Base-by-base conservation (phyloP, 2,888 invertebrate genomes). In the Amphimallon solstitiale region DNA sequence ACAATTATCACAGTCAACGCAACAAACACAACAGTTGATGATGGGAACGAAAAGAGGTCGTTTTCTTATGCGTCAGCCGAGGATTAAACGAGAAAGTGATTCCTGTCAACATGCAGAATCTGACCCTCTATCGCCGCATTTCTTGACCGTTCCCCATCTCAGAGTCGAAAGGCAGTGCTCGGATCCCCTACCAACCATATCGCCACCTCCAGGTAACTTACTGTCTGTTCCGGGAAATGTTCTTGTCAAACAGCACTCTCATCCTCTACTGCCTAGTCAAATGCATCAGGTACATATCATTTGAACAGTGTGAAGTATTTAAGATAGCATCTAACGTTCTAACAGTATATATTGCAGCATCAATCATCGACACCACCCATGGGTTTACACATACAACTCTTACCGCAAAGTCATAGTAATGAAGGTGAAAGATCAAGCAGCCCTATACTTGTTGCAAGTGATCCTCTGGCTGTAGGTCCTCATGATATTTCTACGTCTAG, bases 171-270 rank as follows among this genome's bases (percentile, higher is more conserved):
- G 85, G 45, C 89, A 85, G 76, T 85, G 85, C 63, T 87, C 87
- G 4, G 88, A 89, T 74, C 88, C 88, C 12, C 83, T 85, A n/a
- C 86, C 87, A 10, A 79, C 84, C 40, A 72, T 84, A 40, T 81
- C 82, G 37, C 83, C 86, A 9, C 84, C 86, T n/a, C 79, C 80
- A 1, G 76, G 78, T 12, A 86, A 86, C 76, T 80, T 88, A 66
- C 80, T 89, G 63, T 82, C 86, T 65, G 87, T 88, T 51, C 88
- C 88, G 19, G 85, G 85, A 70, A 84, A 86, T 60, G 85, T 86
- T 74, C 80, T 89, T 70, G 85, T 87, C 19, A 90, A 90, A 76
- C 90, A 90, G 76, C 89, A 89, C 78, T 89, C 89, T 23, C 89
- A 89, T 80, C 89, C 89, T 0, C 75, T 89, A 54, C 75, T 88